Percentiles rank a stretch among this genome's conserved stretches.
Evolutionary conservation across 64 coral and sea anemone species (phyloP).

Genomic region (Porites lutea): DNA sequence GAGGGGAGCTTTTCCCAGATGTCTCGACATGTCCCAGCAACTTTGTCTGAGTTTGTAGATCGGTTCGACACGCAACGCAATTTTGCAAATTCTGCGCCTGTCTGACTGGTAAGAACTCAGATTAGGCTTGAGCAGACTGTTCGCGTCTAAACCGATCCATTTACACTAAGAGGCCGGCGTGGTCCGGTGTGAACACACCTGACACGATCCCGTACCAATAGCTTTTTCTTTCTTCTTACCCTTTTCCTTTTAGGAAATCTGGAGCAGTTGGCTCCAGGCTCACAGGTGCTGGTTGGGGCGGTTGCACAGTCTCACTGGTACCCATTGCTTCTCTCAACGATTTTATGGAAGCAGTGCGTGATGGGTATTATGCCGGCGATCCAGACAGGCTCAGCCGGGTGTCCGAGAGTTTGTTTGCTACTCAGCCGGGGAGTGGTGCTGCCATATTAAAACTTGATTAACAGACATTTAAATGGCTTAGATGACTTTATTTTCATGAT

Average conservation of each 20-base stretch:
- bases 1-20: too few relatives aligned
- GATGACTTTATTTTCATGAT: too few relatives aligned
- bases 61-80: too few relatives aligned
- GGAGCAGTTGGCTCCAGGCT: constrained; percentile 97
- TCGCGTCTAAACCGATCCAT: neutral
- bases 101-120: too few relatives aligned
- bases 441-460: constrained; percentile 60
- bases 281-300: constrained; percentile 98
- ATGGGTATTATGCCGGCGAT: constrained; percentile 84
- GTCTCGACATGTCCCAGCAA: too few relatives aligned
- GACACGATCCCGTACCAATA: too few relatives aligned
- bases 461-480: neutral
- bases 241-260: constrained; percentile 66
- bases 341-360: constrained; percentile 82
- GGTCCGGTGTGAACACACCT: neutral
- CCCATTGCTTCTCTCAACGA: constrained; percentile 66
- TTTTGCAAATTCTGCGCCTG: too few relatives aligned
- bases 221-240: neutral
- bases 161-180: neutral
- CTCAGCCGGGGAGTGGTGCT: constrained; percentile 86
- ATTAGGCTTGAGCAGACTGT: too few relatives aligned
- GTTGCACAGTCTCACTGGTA: constrained; percentile 98
- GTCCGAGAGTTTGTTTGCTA: constrained; percentile 90
- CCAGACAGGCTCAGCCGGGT: constrained; percentile 68
- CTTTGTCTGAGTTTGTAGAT: too few relatives aligned